Evolutionary conservation across 2,113 vertebrate genomes (phyloP).

Genomic region (Synchiropus splendidus): DNA sequence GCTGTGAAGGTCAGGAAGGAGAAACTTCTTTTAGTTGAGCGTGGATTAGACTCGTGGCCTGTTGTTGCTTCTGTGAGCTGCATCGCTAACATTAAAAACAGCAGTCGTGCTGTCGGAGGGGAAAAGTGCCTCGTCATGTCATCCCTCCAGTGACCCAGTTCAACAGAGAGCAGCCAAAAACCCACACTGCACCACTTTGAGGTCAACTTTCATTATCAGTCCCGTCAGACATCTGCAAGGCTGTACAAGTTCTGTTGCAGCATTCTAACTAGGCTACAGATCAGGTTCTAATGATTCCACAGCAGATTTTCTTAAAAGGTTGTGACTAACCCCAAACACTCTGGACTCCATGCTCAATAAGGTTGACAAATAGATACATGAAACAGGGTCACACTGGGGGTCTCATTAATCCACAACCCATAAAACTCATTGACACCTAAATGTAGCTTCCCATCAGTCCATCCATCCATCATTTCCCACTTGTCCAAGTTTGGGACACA

Average conservation of each 20-base stretch:
- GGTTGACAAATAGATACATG: too few species aligned
- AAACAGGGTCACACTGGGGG: too few species aligned
- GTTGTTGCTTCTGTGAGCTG: constrained; percentile 13
- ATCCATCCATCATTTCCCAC: too few species aligned
- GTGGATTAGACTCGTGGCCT: constrained; percentile 10
- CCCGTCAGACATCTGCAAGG: constrained; percentile 14
- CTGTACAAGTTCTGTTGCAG: constrained; percentile 4
- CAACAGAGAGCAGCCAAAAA: constrained; percentile 9
- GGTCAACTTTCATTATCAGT: neutral
- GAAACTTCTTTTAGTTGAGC: constrained; percentile 13
- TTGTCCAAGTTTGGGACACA: too few species aligned
- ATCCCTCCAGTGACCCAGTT: constrained; percentile 4
- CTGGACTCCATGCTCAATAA: too few species aligned
- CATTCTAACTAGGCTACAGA: constrained; percentile 11
- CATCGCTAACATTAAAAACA: constrained; percentile 11
- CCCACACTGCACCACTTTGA: constrained; percentile 3
- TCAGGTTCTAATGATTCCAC: neutral
- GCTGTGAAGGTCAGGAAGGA: constrained; percentile 20
- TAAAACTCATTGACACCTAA: too few species aligned
- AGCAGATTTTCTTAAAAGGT: too few species aligned
- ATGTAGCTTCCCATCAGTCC: too few species aligned
- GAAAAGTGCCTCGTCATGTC: constrained; percentile 33
- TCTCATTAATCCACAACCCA: too few species aligned
- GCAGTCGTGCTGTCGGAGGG: neutral
- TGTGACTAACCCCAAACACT: neutral